Evolutionary conservation across 30 jellyfish, hydroid and myxozoan genomes (phyloP).

Genomic region (Mastigias papua): DNA sequence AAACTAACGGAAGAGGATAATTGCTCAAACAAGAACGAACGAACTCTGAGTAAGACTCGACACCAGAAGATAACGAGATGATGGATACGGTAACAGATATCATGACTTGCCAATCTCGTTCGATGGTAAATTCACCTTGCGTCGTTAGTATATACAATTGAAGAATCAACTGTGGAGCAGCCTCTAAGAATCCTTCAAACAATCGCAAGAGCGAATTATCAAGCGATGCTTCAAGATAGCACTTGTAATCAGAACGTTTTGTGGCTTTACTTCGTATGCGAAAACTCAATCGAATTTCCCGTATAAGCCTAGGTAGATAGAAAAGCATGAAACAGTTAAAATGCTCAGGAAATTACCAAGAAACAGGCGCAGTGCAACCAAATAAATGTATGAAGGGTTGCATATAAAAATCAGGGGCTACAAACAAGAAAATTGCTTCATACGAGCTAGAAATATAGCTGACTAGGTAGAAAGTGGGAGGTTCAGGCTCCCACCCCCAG

Average conservation of each 20-base stretch:
- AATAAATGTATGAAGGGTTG: too few species aligned
- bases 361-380: too few species aligned
- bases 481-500: too few species aligned
- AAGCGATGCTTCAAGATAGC: conserved; percentile 78
- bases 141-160: conserved; percentile 81
- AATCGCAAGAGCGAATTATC: conserved; percentile 87
- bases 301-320: too few species aligned
- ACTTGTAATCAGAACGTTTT: conserved; percentile 68
- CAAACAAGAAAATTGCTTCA: too few species aligned
- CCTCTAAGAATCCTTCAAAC: conserved; percentile 89
- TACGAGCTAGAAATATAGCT: too few species aligned
- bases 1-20: conserved; percentile 62
- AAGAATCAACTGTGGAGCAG: conserved; percentile 94
- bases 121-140: conserved; percentile 39
- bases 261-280: too few species aligned
- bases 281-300: too few species aligned
- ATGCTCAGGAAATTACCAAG: too few species aligned
- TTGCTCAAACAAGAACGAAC: conserved; percentile 65
- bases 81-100: conserved; percentile 76
- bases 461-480: too few species aligned
- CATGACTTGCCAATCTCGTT: conserved; percentile 85
- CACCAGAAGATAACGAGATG: conserved; percentile 80
- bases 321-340: too few species aligned
- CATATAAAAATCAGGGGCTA: too few species aligned
- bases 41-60: conserved; percentile 91